A percentile compares a stretch with the other conserved stretches of the same genome.
Evolutionary conservation across 2,888 invertebrate species (phyloP).

Genomic region (Cremastinae sp.): DNA sequence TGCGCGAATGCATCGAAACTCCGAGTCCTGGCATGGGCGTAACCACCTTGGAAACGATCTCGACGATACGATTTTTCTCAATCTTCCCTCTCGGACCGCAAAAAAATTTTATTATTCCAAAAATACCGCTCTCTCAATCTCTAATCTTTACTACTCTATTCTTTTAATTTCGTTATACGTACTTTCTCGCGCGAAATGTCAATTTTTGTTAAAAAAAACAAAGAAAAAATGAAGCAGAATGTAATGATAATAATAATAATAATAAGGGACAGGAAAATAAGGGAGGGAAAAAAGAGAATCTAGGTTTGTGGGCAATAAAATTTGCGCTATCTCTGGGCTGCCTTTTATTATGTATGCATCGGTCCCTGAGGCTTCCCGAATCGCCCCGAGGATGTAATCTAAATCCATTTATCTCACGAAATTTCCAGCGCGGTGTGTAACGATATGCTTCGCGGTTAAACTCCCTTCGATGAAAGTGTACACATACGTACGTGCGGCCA

Average conservation of each 20-base stretch:
- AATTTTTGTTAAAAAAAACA: too few species aligned
- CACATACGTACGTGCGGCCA: background rate
- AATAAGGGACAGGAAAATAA: too few species aligned
- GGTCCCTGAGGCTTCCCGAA: background rate
- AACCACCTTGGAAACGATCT: constrained; percentile 36
- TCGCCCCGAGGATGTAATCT: constrained; percentile 45
- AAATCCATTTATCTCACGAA: constrained; percentile 60
- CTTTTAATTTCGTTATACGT: too few species aligned
- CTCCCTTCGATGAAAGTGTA: constrained; percentile 5
- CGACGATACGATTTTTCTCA: constrained; percentile 5
- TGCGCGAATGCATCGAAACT: constrained; percentile 15
- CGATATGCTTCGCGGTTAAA: constrained; percentile 49
- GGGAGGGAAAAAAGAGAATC: too few species aligned
- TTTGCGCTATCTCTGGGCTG: background rate
- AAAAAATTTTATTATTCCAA: too few species aligned
- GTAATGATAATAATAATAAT: too few species aligned
- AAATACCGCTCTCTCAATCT: too few species aligned
- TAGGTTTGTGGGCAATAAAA: background rate
- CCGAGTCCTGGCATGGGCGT: constrained; percentile 58
- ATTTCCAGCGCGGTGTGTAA: constrained; percentile 41
- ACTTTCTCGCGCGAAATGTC: too few species aligned
- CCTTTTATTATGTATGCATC: background rate
- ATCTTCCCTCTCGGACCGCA: constrained; percentile 9
- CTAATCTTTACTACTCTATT: too few species aligned
- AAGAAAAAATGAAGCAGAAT: too few species aligned